Evolutionary conservation across 2,797 vertebrate genomes (phyloP), one percentile per base, ranked within the genome.

Genomic region (Anabacerthia variegaticeps): DNA sequence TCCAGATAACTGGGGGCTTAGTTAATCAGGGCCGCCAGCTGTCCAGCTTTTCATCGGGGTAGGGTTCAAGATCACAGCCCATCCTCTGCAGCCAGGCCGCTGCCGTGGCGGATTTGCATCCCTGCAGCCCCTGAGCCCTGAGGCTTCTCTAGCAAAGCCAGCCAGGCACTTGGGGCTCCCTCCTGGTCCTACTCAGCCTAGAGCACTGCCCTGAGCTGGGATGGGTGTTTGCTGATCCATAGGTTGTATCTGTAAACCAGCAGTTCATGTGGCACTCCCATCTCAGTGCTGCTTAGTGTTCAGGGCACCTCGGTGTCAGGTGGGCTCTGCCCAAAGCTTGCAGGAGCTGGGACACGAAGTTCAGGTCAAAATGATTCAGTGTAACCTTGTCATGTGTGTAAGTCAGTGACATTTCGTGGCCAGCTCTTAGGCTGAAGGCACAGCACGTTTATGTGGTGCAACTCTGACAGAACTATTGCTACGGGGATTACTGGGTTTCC

Each of bases 11-110:
- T 20, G 95, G 79, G 77, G 91, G 67, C 81, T 96, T 82, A 85
- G 94, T 96, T 96, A 96, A 96, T 96, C 89, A 95, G 91, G 92
- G 89, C 46, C 78, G 91, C 95, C 96, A 96, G 96, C 91, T 96
- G 94, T 96, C 95, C 94, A 59, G 89, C 88, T 87, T 54, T 79
- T 43, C 4, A 1, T 68, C 0, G 0, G 79, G 34, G 56, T 56
- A 49, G 85, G 96, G 92, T 92, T 94, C 92, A 92, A 93, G 95
- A 87, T 71, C 93, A 30, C 67, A 69, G 66, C 79, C 85, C 49
- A 7, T 39, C 62, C 90, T 71, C 36, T 16, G 61, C 88, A 62
- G 69, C 72, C 92, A 21, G 87, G 56, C 71, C 32, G 9, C 69
- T 4, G 7, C 74, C 58, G 62, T 73, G n/a, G 44, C 8, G 6